Percentiles rank a stretch among this genome's conserved stretches.
Conservation (phyloP, 2,797 vertebrate genomes). For the Spondyliosoma cantharus region DNA sequence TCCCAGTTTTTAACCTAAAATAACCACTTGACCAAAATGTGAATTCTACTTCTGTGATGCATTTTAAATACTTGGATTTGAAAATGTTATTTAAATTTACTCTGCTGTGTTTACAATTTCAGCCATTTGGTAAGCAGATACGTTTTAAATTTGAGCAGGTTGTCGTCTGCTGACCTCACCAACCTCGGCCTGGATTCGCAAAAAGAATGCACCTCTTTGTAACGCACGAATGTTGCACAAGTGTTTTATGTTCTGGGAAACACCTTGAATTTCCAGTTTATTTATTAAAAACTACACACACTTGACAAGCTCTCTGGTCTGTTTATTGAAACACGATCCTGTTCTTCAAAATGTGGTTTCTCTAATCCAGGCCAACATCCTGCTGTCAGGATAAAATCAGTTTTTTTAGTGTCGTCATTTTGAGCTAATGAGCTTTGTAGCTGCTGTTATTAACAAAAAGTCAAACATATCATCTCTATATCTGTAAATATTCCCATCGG, state of each 20-base stretch:
- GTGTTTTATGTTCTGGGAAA: slow-evolving; percentile 75
- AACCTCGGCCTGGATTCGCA: slow-evolving; percentile 30
- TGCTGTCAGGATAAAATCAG: background rate
- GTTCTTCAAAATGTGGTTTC: background rate
- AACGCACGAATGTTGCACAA: slow-evolving; percentile 82
- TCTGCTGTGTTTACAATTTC: slow-evolving; percentile 63
- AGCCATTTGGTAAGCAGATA: slow-evolving; percentile 42
- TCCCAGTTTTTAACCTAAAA: slow-evolving; percentile 46
- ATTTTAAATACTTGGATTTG: slow-evolving; percentile 44
- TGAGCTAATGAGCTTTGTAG: no score
- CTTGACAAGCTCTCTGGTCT: slow-evolving; percentile 15
- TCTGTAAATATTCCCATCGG: no score
- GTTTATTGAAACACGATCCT: background rate
- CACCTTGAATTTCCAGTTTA: slow-evolving; percentile 72
- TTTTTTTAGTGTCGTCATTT: no score
- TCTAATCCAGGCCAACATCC: background rate
- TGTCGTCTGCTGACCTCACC: slow-evolving; percentile 28
- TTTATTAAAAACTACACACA: slow-evolving; percentile 79
- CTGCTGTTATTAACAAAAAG: no score
- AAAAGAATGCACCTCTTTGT: slow-evolving; percentile 72
- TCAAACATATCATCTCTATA: no score
- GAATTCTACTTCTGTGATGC: slow-evolving; percentile 35
- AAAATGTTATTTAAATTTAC: slow-evolving; percentile 30
- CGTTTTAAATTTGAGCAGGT: slow-evolving; percentile 31
- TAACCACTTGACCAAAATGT: slow-evolving; percentile 32